Evolutionary conservation across 2,113 vertebrate genomes (phyloP), one percentile per base, ranked within the genome.

Genomic region (Cephalopterus ornatus): DNA sequence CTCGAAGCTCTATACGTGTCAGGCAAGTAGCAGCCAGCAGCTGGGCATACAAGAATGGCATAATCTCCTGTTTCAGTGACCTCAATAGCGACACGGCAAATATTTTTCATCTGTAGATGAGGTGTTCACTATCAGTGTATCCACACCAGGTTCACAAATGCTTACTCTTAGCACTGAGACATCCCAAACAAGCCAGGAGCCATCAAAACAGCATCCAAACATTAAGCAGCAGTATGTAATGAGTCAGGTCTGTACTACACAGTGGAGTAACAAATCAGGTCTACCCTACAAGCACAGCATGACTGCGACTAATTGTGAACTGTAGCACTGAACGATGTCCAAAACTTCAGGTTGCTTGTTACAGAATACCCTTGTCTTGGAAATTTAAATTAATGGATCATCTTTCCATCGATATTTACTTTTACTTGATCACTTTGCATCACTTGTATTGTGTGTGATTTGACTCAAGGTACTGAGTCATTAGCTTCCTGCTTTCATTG

Each of bases 261-360:
- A 47, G 22, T 50, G 35, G 10, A 55, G 15, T 30, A 37, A 66
- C 10, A 39, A 35, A 17, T 30, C 47, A 52, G 78, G 35, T 41
- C 28, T 12, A 30, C 42, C 5, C 8, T n/a, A 55, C 7, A 47
- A 21, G 35, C 41, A 55, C 28, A 49, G 14, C 1, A 0, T 39
- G n/a, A 67, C 46, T 24, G 23, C 1, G 4, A 18, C 46, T 23
- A 20, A 32, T 12, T 1, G 0, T 21, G 8, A 74, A 19, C 10
- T 32, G 17, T 17, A 70, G 32, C 12, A 44, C n/a, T 50, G 28
- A 61, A 67, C 33, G 15, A 33, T 11, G 28, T 39, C 12, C 1
- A 1, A 61, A 61, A 61, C 27, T 30, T 63, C 63, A 58, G 9
- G 37, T 4, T 71, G 10, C 16, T 28, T 21, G 37, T 32, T 62